These are phyloP conservation scores for Ahaetulla prasina DNA, from an alignment of 2,113 vertebrate genomes.

Conservation along the genomic window DNA sequence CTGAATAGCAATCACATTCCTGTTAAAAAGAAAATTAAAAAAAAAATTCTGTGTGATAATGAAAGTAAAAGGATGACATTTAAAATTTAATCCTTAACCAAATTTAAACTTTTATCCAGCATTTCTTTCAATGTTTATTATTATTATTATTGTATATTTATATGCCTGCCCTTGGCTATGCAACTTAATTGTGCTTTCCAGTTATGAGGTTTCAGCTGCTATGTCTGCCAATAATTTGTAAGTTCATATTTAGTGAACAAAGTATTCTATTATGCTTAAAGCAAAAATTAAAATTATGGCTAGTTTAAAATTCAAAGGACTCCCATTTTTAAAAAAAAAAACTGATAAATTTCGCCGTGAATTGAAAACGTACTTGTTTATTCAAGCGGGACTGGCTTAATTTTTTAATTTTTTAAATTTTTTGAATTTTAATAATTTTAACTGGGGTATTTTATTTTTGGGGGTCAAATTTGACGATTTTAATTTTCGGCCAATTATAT, in stretches of 20 bases:
- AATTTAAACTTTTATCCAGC: neutral
- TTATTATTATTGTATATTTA: neutral
- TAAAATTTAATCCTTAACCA: neutral
- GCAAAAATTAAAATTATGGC: neutral
- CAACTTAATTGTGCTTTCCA: neutral
- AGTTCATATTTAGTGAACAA: neutral
- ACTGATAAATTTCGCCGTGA: no score
- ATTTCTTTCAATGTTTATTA: slow-evolving; percentile 4
- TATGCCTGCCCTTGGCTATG: neutral
- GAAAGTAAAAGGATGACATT: neutral
- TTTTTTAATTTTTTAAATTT: no score
- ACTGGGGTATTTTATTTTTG: no score
- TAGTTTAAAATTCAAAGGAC: neutral
- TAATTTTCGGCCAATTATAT: no score
- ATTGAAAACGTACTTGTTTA: no score
- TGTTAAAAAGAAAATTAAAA: neutral
- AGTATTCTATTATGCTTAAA: neutral
- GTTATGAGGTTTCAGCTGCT: neutral
- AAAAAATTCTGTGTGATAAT: neutral
- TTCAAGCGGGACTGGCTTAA: no score
- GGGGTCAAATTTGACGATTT: no score
- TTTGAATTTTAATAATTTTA: no score
- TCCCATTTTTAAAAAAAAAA: neutral
- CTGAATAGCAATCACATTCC: neutral
- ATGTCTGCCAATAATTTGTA: slow-evolving; percentile 28